Conservation (phyloP, 92 coral and sea anemone genomes). For the Hydrozoanthus gracilis region DNA sequence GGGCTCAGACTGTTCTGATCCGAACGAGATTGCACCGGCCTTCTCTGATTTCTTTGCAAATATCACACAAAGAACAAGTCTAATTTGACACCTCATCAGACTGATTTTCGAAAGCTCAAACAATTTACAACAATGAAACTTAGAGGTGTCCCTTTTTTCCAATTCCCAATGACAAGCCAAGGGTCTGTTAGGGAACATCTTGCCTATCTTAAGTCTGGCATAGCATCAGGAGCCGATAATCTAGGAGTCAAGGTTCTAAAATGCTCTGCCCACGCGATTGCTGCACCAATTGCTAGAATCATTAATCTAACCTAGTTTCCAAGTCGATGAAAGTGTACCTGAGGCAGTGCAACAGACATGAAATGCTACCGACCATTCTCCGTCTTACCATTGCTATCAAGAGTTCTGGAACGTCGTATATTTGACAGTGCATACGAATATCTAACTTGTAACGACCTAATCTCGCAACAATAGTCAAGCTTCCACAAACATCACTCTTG, state of each 20-base stretch:
- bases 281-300: slow-evolving; percentile 33
- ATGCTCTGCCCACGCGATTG: slow-evolving; percentile 21
- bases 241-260: slow-evolving; percentile 26
- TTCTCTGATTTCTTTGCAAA: background rate
- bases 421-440: background rate
- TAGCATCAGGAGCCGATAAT: slow-evolving; percentile 24
- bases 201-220: slow-evolving; percentile 2
- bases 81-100: background rate
- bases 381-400: slow-evolving; percentile 25
- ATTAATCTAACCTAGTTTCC: slow-evolving; percentile 27
- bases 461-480: slow-evolving; percentile 23
- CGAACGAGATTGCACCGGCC: slow-evolving; percentile 1
- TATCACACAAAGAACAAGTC: background rate
- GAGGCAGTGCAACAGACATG: slow-evolving; percentile 30
- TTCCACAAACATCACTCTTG: slow-evolving; percentile 38
- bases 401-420: slow-evolving; percentile 42
- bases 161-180: background rate
- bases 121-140: background rate
- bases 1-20: background rate
- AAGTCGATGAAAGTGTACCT: slow-evolving; percentile 8
- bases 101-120: background rate
- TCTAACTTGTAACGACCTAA: background rate
- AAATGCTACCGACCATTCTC: slow-evolving; percentile 36
- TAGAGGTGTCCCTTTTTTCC: background rate
- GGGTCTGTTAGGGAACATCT: background rate